phyloP scores from a whole-genome alignment of 2,113 vertebrate species.

The Xiphophorus hellerii region DNA sequence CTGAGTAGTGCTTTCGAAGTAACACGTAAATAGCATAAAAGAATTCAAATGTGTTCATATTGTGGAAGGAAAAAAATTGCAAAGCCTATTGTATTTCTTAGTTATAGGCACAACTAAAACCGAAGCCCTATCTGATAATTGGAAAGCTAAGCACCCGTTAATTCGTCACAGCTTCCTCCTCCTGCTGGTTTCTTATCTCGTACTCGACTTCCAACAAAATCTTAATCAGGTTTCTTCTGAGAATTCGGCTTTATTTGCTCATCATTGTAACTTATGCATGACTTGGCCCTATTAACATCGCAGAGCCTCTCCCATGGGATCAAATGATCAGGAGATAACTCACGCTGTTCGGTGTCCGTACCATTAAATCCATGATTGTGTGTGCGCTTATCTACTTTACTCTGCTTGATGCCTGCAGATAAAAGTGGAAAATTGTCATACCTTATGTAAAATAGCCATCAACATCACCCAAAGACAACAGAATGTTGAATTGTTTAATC shows the following conservation, averaged over 20 bases:
- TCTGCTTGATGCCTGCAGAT: not conserved
- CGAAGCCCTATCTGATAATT: conserved; percentile 15
- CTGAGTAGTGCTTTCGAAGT: conserved; percentile 3
- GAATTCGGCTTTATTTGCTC: conserved; percentile 13
- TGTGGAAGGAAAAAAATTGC: not conserved
- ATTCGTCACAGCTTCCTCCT: not conserved
- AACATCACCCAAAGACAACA: not conserved
- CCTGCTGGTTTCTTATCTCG: conserved; percentile 28
- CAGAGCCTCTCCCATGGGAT: not conserved
- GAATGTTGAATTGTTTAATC: no score
- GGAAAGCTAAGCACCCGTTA: conserved; percentile 2
- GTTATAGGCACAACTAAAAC: conserved; percentile 3
- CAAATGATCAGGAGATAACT: conserved; percentile 6
- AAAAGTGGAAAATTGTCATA: not conserved
- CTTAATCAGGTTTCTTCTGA: conserved; percentile 2
- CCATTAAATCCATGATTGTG: not conserved
- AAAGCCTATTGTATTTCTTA: not conserved
- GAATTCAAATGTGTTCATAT: not conserved
- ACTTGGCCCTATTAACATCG: conserved; percentile 9
- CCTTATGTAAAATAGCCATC: not conserved
- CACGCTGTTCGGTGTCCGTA: conserved; percentile 2
- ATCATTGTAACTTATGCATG: not conserved
- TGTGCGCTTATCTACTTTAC: not conserved
- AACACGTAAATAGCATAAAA: conserved; percentile 4
- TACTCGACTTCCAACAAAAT: conserved; percentile 5